phyloP scores from a whole-genome alignment of 2,113 vertebrate genomes.

The Esox niger region DNA sequence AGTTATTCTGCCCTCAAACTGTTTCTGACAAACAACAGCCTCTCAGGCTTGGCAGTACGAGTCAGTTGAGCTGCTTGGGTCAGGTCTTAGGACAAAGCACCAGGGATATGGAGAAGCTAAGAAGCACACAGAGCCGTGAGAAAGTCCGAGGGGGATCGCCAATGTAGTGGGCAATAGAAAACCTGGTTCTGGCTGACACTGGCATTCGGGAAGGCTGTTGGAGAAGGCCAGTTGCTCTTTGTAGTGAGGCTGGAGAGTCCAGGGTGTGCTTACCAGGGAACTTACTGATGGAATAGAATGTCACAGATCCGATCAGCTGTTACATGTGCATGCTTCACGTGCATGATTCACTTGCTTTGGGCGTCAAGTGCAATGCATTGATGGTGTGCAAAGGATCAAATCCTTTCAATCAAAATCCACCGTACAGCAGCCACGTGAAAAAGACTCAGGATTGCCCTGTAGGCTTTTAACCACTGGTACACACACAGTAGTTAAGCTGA shows the following conservation, averaged over 20 bases:
- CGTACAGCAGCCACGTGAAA: neutral
- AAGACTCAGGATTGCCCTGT: neutral
- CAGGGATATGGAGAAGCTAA: constrained; percentile 10
- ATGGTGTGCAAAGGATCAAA: neutral
- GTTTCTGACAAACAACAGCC: constrained; percentile 14
- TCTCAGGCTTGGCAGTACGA: constrained; percentile 16
- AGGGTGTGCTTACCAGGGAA: neutral
- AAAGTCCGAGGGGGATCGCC: neutral
- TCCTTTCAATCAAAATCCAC: neutral
- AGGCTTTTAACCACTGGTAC: too few species aligned
- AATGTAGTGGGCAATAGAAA: neutral
- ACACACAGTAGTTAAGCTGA: too few species aligned
- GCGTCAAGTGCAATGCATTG: constrained; percentile 35
- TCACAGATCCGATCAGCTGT: constrained; percentile 8
- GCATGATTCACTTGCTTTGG: too few species aligned
- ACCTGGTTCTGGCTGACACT: neutral
- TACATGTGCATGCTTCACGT: constrained; percentile 20
- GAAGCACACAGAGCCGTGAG: neutral
- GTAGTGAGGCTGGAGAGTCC: neutral
- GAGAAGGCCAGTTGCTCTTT: constrained; percentile 9
- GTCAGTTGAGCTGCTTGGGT: constrained; percentile 20
- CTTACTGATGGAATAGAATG: constrained; percentile 9
- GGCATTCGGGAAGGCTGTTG: constrained; percentile 12
- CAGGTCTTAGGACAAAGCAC: constrained; percentile 22
- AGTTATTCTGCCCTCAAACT: constrained; percentile 23